Percentiles rank a stretch among this genome's conserved stretches.
These are phyloP conservation scores for Ectropis grisescens DNA, from an alignment of 1,140 invertebrate genomes.

Conservation along the genomic window DNA sequence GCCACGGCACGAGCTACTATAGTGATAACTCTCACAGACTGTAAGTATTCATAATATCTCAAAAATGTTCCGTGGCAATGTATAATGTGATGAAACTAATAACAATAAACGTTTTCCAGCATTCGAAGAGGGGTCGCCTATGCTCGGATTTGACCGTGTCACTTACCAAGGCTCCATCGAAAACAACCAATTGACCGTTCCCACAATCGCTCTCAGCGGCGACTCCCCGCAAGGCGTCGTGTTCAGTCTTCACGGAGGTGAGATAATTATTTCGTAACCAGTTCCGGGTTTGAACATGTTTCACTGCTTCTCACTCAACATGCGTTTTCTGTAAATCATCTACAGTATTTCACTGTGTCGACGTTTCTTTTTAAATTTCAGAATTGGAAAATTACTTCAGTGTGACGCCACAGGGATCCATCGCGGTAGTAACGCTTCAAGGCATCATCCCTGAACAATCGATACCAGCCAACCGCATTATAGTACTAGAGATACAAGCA, in stretches of 20 bases:
- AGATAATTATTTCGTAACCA: too few species aligned
- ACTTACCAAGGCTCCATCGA: slow-evolving; percentile 19
- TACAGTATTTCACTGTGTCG: too few species aligned
- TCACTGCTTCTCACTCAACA: too few species aligned
- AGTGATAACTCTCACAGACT: slow-evolving; percentile 12
- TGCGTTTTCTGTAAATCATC: too few species aligned
- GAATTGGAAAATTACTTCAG: slow-evolving; percentile 11
- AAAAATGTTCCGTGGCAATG: too few species aligned
- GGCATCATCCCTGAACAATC: slow-evolving; percentile 11
- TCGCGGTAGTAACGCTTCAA: slow-evolving; percentile 7
- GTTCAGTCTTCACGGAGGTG: slow-evolving; percentile 21
- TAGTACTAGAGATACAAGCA: slow-evolving; percentile 21
- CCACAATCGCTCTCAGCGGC: slow-evolving; percentile 14
- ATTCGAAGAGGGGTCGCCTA: too few species aligned
- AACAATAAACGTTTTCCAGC: too few species aligned
- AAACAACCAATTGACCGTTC: slow-evolving; percentile 8
- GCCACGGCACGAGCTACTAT: slow-evolving; percentile 10
- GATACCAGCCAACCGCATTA: slow-evolving; percentile 15
- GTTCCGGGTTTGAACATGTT: too few species aligned
- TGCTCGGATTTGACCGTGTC: slow-evolving; percentile 19
- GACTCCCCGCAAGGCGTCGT: slow-evolving; percentile 13
- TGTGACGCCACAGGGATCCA: slow-evolving; percentile 1
- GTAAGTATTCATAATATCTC: too few species aligned
- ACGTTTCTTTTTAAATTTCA: slow-evolving; percentile 11
- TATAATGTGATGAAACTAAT: too few species aligned